Evolutionary conservation across 2,797 vertebrate species (phyloP).

Genomic region (Moxostoma hubbsi): DNA sequence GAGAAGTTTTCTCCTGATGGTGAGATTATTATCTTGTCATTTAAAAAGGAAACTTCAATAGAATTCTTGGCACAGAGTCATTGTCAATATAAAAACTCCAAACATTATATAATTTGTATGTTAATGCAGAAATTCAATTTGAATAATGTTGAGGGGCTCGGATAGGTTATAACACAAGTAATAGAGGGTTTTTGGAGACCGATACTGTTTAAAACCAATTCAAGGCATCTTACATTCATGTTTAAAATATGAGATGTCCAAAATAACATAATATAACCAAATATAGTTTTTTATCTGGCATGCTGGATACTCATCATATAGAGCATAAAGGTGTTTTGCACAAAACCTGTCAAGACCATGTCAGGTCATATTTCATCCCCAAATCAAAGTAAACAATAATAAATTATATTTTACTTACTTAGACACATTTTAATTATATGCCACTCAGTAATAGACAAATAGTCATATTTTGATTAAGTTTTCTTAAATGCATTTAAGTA

Average conservation of each 20-base stretch:
- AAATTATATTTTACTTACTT: too few species aligned
- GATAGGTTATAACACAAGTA: constrained; percentile 8
- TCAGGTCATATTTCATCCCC: background rate
- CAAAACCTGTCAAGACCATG: background rate
- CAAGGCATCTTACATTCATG: background rate
- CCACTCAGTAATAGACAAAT: too few species aligned
- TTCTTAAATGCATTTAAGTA: too few species aligned
- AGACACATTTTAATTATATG: too few species aligned
- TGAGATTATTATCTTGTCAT: constrained; percentile 42
- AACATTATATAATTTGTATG: constrained; percentile 54
- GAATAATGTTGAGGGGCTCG: constrained; percentile 36
- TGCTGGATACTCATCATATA: background rate
- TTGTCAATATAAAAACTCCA: constrained; percentile 23
- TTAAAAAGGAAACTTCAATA: constrained; percentile 40
- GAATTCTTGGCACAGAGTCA: constrained; percentile 35
- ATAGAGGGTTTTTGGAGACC: background rate
- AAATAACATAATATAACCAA: background rate
- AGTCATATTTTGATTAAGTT: too few species aligned
- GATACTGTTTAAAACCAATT: background rate
- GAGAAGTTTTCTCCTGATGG: constrained; percentile 28
- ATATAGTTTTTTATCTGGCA: too few species aligned
- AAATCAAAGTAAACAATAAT: background rate
- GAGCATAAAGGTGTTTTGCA: background rate
- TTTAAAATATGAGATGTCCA: background rate
- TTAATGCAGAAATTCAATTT: constrained; percentile 53